Base-by-base conservation (phyloP, 2,888 invertebrate genomes). In the Cephalotes varians region DNA sequence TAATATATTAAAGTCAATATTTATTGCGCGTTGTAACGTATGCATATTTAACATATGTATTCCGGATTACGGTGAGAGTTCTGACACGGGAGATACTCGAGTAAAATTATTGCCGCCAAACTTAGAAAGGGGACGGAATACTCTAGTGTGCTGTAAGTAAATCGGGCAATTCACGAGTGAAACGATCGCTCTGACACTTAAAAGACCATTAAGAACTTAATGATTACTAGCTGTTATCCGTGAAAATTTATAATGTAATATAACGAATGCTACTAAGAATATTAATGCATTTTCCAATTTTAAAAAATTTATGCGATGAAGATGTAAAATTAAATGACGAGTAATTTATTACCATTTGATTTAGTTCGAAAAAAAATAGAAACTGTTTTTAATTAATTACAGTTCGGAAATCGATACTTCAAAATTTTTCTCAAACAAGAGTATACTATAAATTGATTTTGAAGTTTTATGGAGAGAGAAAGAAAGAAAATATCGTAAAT, bases 111-210 rank as follows among this genome's bases (percentile, higher is more conserved):
- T 67, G 12, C 44, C 18, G 31, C 18, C 44, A 69, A 15, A 54
- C 7, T 77, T 56, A 31, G 44, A 56, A 34, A 77, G 15, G 4
- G 12, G 21, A 44, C 5, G 21, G 21, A 51, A 85, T 85, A 71
- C 40, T 83, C 40, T 31, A 51, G 74, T 51, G 71, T 64, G 60
- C n/a, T 62, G 56, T 80, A 83, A 85, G 74, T 80, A 74, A 69
- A 80, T 83, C 85, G 83, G 49, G 69, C 79, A 80, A 81, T 83
- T 85, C 64, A 25, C 49, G 49, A 49, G 47, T 37, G 40, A 74
- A 80, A 83, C 64, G 85, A 83, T 83, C 80, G 71, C 34, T 71
- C 69, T 44, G 80, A 83, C 74, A 83, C 54, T 74, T 74, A 76
- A 81, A 81, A 71, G 64, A 49, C 69, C 58, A 71, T 85, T 71